Evolutionary conservation across 2,888 invertebrate genomes (phyloP), one percentile per base, ranked within the genome.

Genomic region (Ophion ellenae): DNA sequence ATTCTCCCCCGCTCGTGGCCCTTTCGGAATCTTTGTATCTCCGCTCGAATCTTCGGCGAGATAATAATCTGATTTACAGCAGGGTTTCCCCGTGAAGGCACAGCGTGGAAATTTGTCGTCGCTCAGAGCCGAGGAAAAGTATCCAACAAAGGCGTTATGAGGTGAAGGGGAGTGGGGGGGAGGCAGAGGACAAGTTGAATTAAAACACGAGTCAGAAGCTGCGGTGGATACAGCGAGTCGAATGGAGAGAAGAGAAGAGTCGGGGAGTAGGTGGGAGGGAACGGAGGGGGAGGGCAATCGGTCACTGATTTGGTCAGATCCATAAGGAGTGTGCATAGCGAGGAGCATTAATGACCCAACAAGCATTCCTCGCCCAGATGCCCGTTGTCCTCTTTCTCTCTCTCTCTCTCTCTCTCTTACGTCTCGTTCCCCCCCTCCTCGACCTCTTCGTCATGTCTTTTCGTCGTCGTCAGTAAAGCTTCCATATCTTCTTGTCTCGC

Each of bases 341-440:
- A 91, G 89, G 90, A 89, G 91, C 93, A 93, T 93, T 93, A 93
- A 93, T 93, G 93, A 93, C 92, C 93, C 90, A 89, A 92, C 92
- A 91, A 91, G 91, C 90, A 93, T 93, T 93, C 93, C 91, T 92
- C 89, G 89, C 89, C 89, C 89, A 90, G 90, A 89, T 90, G 91
- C 90, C 87, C 87, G 81, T 87, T 87, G 77, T 81, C 85, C 83
- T 87, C 85, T 86, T 76, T 81, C 80, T 83, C 75, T 66, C 71
- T 81, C 81, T 70, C 70, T 80, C 81, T 76, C 80, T 71, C 45
- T 80, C 85, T 82, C 81, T 84, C 86, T 88, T 53, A 4, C 2
- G 53, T 86, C 86, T 86, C 64, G 32, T 66, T 77, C 84, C n/a
- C 83, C 81, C 83, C 71, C 71, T 59, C 67, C 69, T 78, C 83